Evolutionary conservation across 2,113 vertebrate genomes (phyloP).

Genomic region (Polyodon spathula): DNA sequence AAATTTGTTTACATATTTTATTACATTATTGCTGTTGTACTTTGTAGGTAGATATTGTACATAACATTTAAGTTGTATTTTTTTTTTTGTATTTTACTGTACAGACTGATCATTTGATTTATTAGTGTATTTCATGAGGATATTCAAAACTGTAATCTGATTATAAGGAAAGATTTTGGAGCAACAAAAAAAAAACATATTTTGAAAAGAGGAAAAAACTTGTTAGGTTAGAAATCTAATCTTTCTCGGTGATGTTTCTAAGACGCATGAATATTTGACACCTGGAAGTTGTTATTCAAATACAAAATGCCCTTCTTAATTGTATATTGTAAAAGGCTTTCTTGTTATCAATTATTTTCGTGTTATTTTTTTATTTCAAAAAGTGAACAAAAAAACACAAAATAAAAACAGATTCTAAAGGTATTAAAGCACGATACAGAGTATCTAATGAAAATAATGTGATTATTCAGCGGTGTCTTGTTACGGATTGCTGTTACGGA

Average conservation of each 20-base stretch:
- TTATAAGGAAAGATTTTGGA: slow-evolving; percentile 46
- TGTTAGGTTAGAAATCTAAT: slow-evolving; percentile 80
- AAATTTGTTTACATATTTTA: slow-evolving; percentile 94
- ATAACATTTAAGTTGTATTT: slow-evolving; percentile 69
- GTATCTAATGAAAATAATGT: slow-evolving; percentile 55
- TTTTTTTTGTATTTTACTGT: slow-evolving; percentile 69
- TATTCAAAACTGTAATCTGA: slow-evolving; percentile 46
- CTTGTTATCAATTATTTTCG: slow-evolving; percentile 64
- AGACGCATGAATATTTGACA: slow-evolving; percentile 84
- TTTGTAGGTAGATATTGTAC: slow-evolving; percentile 76
- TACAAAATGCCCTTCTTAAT: slow-evolving; percentile 53
- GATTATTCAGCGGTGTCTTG: slow-evolving; percentile 62
- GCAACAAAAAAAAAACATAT: slow-evolving; percentile 56
- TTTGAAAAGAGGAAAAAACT: slow-evolving; percentile 71
- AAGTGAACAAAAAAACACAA: slow-evolving; percentile 52
- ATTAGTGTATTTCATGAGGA: slow-evolving; percentile 38
- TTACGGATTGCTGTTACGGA: slow-evolving; percentile 65
- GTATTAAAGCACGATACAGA: slow-evolving; percentile 68
- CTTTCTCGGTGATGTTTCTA: slow-evolving; percentile 71
- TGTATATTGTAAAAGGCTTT: slow-evolving; percentile 50
- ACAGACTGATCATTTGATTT: slow-evolving; percentile 59
- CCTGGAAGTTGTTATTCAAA: slow-evolving; percentile 60
- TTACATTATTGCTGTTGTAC: slow-evolving; percentile 77
- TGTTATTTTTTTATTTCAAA: slow-evolving; percentile 57
- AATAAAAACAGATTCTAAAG: slow-evolving; percentile 68